phyloP scores from a whole-genome alignment of 2,888 invertebrate species.

The Drosophila birchii region DNA sequence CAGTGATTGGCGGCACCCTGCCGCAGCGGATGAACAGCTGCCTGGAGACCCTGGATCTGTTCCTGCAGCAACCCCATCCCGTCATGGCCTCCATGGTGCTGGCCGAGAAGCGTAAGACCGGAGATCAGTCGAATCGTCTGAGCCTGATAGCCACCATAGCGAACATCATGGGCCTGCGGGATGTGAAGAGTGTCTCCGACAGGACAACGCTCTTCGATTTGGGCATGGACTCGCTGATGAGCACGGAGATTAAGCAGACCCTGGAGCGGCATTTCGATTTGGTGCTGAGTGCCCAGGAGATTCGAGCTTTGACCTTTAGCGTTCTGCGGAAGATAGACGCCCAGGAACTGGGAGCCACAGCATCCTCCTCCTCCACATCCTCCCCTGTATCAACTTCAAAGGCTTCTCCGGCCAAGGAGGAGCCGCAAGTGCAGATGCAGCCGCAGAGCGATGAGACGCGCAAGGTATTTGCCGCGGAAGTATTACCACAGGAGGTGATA shows the following conservation, averaged over 20 bases:
- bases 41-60: slow-evolving; percentile 92
- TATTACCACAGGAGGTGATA: slow-evolving; percentile 91
- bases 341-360: slow-evolving; percentile 39
- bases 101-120: slow-evolving; percentile 91
- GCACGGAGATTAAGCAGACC: slow-evolving; percentile 98
- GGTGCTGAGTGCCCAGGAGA: slow-evolving; percentile 95
- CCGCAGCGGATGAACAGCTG: slow-evolving; percentile 98
- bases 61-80: slow-evolving; percentile 95
- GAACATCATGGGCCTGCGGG: slow-evolving; percentile 96
- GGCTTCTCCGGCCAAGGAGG: neutral
- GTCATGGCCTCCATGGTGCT: slow-evolving; percentile 93
- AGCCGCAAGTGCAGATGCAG: slow-evolving; percentile 24
- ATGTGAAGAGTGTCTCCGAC: slow-evolving; percentile 90
- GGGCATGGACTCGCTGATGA: slow-evolving; percentile 99
- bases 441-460: slow-evolving; percentile 85
- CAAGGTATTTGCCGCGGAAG: slow-evolving; percentile 87
- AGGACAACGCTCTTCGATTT: slow-evolving; percentile 94
- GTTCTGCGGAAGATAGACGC: slow-evolving; percentile 87
- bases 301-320: slow-evolving; percentile 92
- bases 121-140: slow-evolving; percentile 86
- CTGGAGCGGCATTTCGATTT: slow-evolving; percentile 96
- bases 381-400: slow-evolving; percentile 4
- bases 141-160: slow-evolving; percentile 92
- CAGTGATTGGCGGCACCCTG: slow-evolving; percentile 96
- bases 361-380: neutral